These are phyloP conservation scores for Noctilio leporinus DNA, from an alignment of 2,113 vertebrate genomes.

Conservation along the genomic window DNA sequence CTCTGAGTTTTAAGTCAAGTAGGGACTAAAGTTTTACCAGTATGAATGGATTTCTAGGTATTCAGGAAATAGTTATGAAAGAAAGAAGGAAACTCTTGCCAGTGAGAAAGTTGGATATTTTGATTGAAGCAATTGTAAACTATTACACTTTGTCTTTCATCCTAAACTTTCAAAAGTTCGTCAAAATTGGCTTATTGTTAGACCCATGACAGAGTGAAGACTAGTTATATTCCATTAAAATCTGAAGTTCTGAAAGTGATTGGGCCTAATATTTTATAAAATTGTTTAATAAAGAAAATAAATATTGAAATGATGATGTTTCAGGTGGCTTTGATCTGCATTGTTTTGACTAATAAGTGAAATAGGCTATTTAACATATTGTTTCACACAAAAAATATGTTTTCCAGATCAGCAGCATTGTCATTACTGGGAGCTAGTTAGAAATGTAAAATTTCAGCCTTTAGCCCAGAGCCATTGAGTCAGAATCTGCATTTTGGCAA, in stretches of 20 bases:
- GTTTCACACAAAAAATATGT: background rate
- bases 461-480: background rate
- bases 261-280: background rate
- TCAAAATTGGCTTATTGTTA: slow-evolving; percentile 19
- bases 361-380: background rate
- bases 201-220: background rate
- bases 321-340: background rate
- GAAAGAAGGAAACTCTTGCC: background rate
- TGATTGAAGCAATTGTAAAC: background rate
- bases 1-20: slow-evolving; percentile 19
- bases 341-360: background rate
- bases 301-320: background rate
- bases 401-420: background rate
- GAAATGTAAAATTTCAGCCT: background rate
- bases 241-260: background rate
- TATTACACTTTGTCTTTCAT: slow-evolving; percentile 9
- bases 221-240: background rate
- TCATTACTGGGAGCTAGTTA: background rate
- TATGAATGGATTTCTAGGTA: background rate
- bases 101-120: background rate
- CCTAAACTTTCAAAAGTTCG: background rate
- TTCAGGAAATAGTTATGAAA: background rate
- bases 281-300: background rate
- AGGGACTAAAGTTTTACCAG: background rate
- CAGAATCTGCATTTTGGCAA: background rate